These are phyloP conservation scores for Tribolium madens DNA, from an alignment of 1,140 invertebrate species.

Conservation along the genomic window DNA sequence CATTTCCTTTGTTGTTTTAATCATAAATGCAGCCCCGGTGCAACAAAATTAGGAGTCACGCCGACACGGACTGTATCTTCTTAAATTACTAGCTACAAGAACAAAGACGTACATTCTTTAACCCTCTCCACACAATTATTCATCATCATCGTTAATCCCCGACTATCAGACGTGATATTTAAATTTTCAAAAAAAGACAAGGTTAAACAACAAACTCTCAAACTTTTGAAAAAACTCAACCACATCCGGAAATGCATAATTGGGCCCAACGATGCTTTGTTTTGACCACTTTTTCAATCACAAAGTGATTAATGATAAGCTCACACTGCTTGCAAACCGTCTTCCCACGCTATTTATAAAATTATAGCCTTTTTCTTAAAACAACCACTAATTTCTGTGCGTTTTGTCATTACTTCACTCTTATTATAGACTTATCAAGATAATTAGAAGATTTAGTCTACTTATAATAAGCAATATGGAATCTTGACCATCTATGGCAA, in stretches of 20 bases:
- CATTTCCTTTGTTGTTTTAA: slow-evolving; percentile 39
- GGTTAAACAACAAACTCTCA: neutral
- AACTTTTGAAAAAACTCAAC: neutral
- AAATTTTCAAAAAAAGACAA: slow-evolving; percentile 1
- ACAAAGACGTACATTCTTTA: slow-evolving; percentile 34
- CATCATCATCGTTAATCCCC: slow-evolving; percentile 14
- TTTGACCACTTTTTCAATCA: neutral
- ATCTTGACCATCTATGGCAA: no score
- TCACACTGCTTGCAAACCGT: neutral
- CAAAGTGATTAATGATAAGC: neutral
- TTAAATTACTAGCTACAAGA: slow-evolving; percentile 38
- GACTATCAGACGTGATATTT: slow-evolving; percentile 8
- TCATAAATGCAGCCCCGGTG: slow-evolving; percentile 31
- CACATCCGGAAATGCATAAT: neutral
- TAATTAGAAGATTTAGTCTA: neutral
- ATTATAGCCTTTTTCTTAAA: neutral
- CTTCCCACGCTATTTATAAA: neutral
- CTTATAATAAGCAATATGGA: no score
- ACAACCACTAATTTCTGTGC: neutral
- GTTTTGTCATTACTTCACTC: neutral
- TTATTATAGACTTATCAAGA: neutral
- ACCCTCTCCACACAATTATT: slow-evolving; percentile 31
- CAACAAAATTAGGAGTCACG: slow-evolving; percentile 35
- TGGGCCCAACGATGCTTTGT: neutral
- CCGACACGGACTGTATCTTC: slow-evolving; percentile 29